Evolutionary conservation across 1,140 invertebrate species (phyloP).

Genomic region (Bombus confusus): DNA sequence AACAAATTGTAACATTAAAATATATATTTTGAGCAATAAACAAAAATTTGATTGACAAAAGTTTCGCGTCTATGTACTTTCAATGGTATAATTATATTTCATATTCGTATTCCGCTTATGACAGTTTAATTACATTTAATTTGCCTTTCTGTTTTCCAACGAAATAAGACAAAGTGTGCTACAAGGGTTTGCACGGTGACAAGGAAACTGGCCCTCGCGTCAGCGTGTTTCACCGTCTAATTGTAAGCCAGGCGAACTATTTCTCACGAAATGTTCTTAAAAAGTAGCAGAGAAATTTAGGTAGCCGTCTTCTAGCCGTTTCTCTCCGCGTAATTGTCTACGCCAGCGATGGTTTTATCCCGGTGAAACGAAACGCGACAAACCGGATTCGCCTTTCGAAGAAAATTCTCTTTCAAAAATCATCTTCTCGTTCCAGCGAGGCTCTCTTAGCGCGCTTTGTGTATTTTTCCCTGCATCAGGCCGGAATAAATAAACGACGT

Average conservation of each 20-base stretch:
- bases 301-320: not conserved
- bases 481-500: not conserved
- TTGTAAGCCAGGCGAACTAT: not conserved
- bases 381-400: not conserved
- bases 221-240: not conserved
- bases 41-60: too few relatives aligned
- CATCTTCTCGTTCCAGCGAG: not conserved
- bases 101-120: too few relatives aligned
- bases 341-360: conserved; percentile 9
- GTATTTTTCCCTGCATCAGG: not conserved
- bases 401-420: not conserved
- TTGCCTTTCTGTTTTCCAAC: not conserved
- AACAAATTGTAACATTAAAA: too few relatives aligned
- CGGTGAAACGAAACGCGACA: conserved; percentile 3
- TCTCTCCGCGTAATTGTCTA: not conserved
- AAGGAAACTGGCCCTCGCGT: not conserved
- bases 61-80: not conserved
- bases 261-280: not conserved
- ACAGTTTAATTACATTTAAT: not conserved
- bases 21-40: too few relatives aligned
- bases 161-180: too few relatives aligned
- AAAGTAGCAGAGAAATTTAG: conserved; percentile 7
- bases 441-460: not conserved
- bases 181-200: not conserved
- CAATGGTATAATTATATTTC: not conserved